A percentile compares a stretch with the other conserved stretches of the same genome.
These are phyloP conservation scores for Tenthredo distinguenda DNA, from an alignment of 2,888 invertebrate species.

Conservation along the genomic window DNA sequence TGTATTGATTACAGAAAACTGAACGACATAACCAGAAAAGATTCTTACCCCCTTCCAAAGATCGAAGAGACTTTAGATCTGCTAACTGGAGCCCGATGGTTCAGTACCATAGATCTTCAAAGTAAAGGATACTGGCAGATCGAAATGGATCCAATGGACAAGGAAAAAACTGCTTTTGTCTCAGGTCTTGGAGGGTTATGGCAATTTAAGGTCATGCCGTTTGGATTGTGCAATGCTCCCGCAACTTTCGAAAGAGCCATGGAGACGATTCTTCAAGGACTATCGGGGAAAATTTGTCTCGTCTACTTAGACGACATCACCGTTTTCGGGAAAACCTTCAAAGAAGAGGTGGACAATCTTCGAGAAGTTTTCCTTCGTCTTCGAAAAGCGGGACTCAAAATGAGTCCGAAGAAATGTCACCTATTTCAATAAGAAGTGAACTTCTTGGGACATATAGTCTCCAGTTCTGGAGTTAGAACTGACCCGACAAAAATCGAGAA, in stretches of 20 bases:
- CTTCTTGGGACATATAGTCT: too few species aligned
- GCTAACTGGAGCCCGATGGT: slow-evolving; percentile 68
- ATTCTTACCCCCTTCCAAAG: slow-evolving; percentile 51
- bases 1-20: slow-evolving; percentile 53
- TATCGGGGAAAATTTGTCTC: background rate
- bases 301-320: too few species aligned
- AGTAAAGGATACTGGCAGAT: slow-evolving; percentile 62
- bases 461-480: too few species aligned
- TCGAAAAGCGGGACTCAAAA: too few species aligned
- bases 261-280: slow-evolving; percentile 59
- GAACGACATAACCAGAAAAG: slow-evolving; percentile 35
- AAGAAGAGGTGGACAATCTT: too few species aligned
- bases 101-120: slow-evolving; percentile 52
- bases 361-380: too few species aligned
- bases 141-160: slow-evolving; percentile 46
- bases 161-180: slow-evolving; percentile 60
- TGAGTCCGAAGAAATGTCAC: too few species aligned
- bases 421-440: too few species aligned
- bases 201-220: slow-evolving; percentile 61
- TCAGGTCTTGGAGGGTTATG: slow-evolving; percentile 60
- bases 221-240: slow-evolving; percentile 63
- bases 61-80: slow-evolving; percentile 51
- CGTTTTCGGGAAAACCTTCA: too few species aligned
- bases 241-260: slow-evolving; percentile 60
- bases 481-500: slow-evolving; percentile 57